These are phyloP conservation scores for Drosophila siamana DNA, from an alignment of 2,888 invertebrate genomes.

Conservation along the genomic window DNA sequence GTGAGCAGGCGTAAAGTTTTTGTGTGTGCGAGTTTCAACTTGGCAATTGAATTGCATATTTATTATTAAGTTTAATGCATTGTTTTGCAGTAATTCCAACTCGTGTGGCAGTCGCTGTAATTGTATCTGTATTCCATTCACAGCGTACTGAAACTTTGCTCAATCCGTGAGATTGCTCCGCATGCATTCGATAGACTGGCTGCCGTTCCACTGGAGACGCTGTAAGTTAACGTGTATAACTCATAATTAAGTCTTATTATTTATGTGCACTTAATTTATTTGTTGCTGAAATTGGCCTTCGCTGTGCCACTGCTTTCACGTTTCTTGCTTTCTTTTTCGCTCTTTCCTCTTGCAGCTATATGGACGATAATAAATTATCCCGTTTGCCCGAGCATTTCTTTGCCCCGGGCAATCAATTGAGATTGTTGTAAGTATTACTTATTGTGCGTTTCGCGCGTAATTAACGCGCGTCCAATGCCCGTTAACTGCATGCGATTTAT, in stretches of 20 bases:
- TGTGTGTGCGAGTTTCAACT: conserved; percentile 37
- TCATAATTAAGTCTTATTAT: conserved; percentile 72
- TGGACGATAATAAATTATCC: conserved; percentile 86
- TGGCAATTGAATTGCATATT: conserved; percentile 65
- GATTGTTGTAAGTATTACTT: conserved; percentile 84
- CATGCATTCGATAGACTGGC: conserved; percentile 83
- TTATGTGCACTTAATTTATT: conserved; percentile 73
- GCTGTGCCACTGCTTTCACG: not conserved
- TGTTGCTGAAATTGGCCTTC: conserved; percentile 36
- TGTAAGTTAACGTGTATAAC: conserved; percentile 76
- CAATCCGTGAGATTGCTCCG: conserved; percentile 82
- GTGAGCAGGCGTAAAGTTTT: conserved; percentile 19
- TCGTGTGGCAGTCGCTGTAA: conserved; percentile 5
- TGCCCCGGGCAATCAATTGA: conserved; percentile 82
- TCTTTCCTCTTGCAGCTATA: conserved; percentile 80
- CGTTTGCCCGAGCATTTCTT: conserved; percentile 84
- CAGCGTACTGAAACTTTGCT: conserved; percentile 86
- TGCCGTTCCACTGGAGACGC: conserved; percentile 78
- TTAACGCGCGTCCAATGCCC: not conserved
- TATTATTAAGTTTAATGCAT: conserved; percentile 53
- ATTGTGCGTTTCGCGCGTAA: conserved; percentile 9
- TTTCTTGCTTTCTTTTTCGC: conserved; percentile 9
- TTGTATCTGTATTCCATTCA: conserved; percentile 9
- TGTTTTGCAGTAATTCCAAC: conserved; percentile 12
- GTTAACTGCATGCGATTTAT: conserved; percentile 16